Evolutionary conservation across 2,113 vertebrate species (phyloP).

Genomic region (Bubalus kerabau): DNA sequence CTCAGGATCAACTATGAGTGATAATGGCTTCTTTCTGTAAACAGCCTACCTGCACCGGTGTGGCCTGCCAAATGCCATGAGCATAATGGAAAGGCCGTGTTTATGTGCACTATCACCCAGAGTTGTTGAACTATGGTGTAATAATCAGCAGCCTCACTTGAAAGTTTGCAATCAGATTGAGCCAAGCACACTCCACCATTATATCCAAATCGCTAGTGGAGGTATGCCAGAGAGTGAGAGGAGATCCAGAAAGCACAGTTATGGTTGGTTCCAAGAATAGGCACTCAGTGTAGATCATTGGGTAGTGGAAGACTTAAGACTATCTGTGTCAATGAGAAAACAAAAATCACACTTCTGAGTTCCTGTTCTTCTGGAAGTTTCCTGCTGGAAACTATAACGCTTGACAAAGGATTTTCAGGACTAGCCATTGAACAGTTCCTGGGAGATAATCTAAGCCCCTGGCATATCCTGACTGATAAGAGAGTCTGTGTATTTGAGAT

Average conservation of each 20-base stretch:
- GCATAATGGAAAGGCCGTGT: neutral
- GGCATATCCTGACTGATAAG: neutral
- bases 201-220: neutral
- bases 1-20: neutral
- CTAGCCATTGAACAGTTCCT: neutral
- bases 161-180: conserved; percentile 11
- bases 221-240: neutral
- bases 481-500: neutral
- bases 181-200: neutral
- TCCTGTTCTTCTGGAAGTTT: neutral
- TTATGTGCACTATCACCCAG: neutral
- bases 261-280: neutral
- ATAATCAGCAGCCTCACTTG: neutral
- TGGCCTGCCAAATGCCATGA: neutral
- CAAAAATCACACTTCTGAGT: neutral
- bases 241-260: neutral
- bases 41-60: neutral
- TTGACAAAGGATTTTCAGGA: neutral
- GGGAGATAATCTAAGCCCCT: neutral
- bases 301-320: neutral
- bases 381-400: neutral
- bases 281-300: neutral
- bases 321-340: neutral
- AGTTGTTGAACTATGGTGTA: neutral
- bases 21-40: neutral